These are phyloP conservation scores for Eulemur mongoz DNA, from an alignment of 2,797 vertebrate species.

Conservation along the genomic window DNA sequence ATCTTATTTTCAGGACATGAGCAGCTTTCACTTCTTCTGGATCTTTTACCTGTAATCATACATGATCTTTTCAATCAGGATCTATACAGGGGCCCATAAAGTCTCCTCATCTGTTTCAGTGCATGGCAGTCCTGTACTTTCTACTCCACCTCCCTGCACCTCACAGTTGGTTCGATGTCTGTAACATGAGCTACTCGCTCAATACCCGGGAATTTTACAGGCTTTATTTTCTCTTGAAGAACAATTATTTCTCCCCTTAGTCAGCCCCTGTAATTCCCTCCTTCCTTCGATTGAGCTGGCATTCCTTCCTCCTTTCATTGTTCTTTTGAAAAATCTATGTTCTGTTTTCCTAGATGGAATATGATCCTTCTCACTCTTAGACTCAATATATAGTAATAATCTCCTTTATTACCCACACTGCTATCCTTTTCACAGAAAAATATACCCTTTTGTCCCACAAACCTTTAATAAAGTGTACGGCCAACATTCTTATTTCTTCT, in stretches of 20 bases:
- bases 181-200: conserved; percentile 2
- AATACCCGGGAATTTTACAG: neutral
- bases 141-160: neutral
- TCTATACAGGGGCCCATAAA: neutral
- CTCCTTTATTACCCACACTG: neutral
- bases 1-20: neutral
- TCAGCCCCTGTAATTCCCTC: neutral
- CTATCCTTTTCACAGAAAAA: neutral
- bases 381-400: neutral
- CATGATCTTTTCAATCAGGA: neutral
- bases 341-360: conserved; percentile 26
- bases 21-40: neutral
- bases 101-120: neutral
- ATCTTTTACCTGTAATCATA: neutral
- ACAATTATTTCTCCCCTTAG: neutral
- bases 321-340: neutral
- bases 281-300: neutral
- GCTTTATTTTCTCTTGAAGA: neutral
- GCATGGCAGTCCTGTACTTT: neutral
- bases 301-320: conserved; percentile 30
- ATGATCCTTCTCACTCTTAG: neutral
- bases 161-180: neutral
- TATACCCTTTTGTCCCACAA: neutral
- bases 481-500: neutral
- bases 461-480: neutral